Base-by-base conservation (phyloP, 2,797 vertebrate species). In the Poecilia picta region DNA sequence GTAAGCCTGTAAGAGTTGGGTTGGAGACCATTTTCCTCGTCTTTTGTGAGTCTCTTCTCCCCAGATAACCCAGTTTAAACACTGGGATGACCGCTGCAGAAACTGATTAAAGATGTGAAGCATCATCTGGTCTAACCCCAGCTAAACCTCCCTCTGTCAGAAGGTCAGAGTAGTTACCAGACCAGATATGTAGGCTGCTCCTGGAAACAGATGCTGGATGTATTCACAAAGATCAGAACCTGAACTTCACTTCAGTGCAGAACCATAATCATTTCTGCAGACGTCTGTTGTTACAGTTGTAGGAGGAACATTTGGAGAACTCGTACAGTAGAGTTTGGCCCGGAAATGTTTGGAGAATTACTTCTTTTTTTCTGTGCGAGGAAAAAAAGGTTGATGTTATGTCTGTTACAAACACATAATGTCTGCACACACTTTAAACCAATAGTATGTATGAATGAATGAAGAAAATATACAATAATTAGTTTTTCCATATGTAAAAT, bases 1-100 rank as follows among this genome's bases (percentile, higher is more conserved):
- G 76, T 86, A 89, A 93, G 89, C 88, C 88, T 84, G 85, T 89
- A 92, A 93, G 92, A 91, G 83, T 93, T 86, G 89, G 89, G 86
- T 87, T 85, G 80, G 79, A 88, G 83, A 93, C 85, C 87, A 88
- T 88, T 93, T 94, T 93, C 92, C 92, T 89, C 91, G 86, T 76
- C 10, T 7, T 45, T 10, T 45, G 10, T 12, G 80, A 84, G 64
- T 87, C 85, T 78, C 76, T 92, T 87, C 80, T 88, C 86, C 89
- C 43, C 88, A 93, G 88, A 92, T 89, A 85, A 89, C 82, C 28
- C 81, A 71, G 18, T 73, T 91, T 88, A 92, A 88, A 33, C 57
- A 62, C 57, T 62, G 57, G 89, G 59, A 88, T 87, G 85, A 90
- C 82, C 84, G 77, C 83, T 33, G 73, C 73, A 79, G 74, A 81